Base-by-base conservation (phyloP, 2,888 invertebrate genomes). In the Himalopsyche japonica region DNA sequence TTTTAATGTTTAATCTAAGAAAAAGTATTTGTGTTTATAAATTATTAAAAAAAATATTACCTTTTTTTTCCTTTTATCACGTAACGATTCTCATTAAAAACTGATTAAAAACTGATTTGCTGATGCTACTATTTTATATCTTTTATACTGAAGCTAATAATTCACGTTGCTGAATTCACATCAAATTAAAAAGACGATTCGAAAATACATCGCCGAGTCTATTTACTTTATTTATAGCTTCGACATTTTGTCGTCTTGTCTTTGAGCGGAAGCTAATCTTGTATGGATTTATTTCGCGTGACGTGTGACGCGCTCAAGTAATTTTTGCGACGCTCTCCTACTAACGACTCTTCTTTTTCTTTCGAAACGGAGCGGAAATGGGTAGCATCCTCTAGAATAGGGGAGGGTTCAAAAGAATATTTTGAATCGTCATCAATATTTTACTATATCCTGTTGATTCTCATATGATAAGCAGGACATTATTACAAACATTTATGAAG, bases 261-360 rank as follows among this genome's bases (percentile, higher is more conserved):
- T 27, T 27, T 70, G 27, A 70, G 15, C 15, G 70, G 70, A 70
- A 70, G 70, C 70, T 70, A 70, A 70, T 70, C 70, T 70, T 15
- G 70, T 70, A 70, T 70, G 70, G 70, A 70, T 70, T 70, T 70
- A 70, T 70, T 70, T 70, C 70, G 70, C 70, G 70, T 27, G 70
- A 70, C 70, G 70, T 70, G 70, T 70, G 70, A 70, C 30, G 70
- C 70, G 70, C 70, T 70, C 70, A 30, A 70, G 70, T 70, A 70
- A 70, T 70, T 70, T 70, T 70, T 70, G 70, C 70, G 70, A 70
- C 70, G 70, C 27, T 70, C 70, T 70, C 70, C 27, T 70, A 70
- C 70, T 70, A 70, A 70, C 70, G 70, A 70, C 70, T 70, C 70
- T 70, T 70, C 70, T 70, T 70, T 70, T 70, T 70, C 70, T 70